A percentile compares a stretch with the other conserved stretches of the same genome.
These are phyloP conservation scores for Apodemus agrarius DNA, from an alignment of 2,797 vertebrate species.

Conservation along the genomic window DNA sequence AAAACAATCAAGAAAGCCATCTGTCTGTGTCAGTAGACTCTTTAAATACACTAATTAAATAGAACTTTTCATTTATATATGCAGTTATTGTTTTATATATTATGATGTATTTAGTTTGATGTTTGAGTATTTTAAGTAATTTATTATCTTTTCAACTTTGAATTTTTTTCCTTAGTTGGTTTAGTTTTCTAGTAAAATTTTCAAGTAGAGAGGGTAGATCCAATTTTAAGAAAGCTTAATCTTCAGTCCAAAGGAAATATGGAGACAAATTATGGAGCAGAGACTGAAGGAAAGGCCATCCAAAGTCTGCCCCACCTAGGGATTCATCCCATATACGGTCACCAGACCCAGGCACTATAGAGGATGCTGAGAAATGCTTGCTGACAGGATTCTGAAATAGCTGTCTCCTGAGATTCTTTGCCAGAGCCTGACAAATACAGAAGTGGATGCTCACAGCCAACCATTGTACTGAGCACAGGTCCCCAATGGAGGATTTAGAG, in stretches of 20 bases:
- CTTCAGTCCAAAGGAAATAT: neutral
- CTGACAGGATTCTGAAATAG: too few species aligned
- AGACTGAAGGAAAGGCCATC: too few species aligned
- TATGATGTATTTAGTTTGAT: neutral
- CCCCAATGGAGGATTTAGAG: too few species aligned
- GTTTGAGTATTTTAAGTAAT: neutral
- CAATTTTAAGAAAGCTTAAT: neutral
- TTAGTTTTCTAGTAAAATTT: neutral
- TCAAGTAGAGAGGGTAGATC: neutral
- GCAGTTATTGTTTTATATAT: neutral
- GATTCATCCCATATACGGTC: too few species aligned
- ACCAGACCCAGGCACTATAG: too few species aligned
- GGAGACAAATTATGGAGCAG: too few species aligned
- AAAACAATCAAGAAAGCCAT: neutral
- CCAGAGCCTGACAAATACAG: too few species aligned
- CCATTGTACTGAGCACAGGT: too few species aligned
- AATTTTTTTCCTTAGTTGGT: neutral
- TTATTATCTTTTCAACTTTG: neutral
- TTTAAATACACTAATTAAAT: neutral
- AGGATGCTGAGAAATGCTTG: too few species aligned
- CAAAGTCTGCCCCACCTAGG: too few species aligned
- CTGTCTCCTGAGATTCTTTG: too few species aligned
- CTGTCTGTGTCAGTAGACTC: neutral
- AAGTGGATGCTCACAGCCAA: too few species aligned
- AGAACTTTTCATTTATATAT: neutral